Base-by-base conservation (phyloP, 53 echinoderm and acorn worm genomes). In the Echinarachnius parma region DNA sequence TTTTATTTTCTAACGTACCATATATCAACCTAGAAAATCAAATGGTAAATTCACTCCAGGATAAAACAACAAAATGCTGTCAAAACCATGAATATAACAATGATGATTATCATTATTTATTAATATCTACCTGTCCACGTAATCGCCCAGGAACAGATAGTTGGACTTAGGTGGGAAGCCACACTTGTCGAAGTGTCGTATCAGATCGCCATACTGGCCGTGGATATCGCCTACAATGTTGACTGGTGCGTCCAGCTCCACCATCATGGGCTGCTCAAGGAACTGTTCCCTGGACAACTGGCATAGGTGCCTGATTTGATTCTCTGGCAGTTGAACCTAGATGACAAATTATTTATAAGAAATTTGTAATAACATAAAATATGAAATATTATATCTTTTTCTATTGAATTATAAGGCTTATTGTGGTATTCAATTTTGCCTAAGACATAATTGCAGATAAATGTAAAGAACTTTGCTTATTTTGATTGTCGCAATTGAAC, bases 151-250 rank as follows among this genome's bases (percentile, higher is more conserved):
- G 46, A 95, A 91, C 48, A 95, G 91, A 70, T 91, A 95, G 61
- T 95, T 95, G 30, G 91, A 66, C 18, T 90, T 67, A 0, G 96
- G 96, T n/a, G 96, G 96, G 66, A 64, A 95, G 21, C 96, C 82
- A 20, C 82, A 64, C 52, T 91, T 84, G 28, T 95, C 96, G 66
- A 95, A 95, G 71, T 95, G 96, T 21, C 96, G 60, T 62, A 95
- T 77, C 48, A 95, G 68, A 56, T 95, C 96, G 31, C 66, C 66
- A 42, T 84, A 95, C 77, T 95, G 96, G 31, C 96, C 96, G 34
- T 95, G 96, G 46, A 95, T 95, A 64, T 95, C 96, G 16, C 96
- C 96, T 1, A 95, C 96, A 23, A 95, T 95, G 53, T 91, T 95
- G 70, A 91, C 91, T 0, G 96, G 96, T 23, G 96, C 90, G 61